A percentile compares a stretch with the other conserved stretches of the same genome.
Conservation (phyloP, 2,888 invertebrate species). For the Andrena trimmerana region DNA sequence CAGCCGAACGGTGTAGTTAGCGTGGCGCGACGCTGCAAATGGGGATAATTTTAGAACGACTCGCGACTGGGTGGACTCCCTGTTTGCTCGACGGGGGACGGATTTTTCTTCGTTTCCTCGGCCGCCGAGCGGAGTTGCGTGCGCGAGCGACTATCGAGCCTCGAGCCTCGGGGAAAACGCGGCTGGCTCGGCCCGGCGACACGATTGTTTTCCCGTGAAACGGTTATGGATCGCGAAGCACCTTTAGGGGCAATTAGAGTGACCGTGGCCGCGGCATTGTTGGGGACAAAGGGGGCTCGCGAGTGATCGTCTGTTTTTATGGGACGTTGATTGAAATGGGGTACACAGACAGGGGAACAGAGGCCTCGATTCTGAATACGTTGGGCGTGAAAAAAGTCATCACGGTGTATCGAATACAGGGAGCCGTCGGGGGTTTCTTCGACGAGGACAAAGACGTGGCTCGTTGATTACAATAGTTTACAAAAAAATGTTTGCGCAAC, state of each 20-base stretch:
- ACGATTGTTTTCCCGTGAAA: constrained; percentile 42
- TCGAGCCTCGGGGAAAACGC: background rate
- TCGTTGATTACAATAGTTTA: background rate
- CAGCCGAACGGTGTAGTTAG: constrained; percentile 9
- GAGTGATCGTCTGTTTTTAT: background rate
- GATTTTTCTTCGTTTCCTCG: constrained; percentile 38
- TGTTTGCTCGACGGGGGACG: background rate
- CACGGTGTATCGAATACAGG: too few relatives aligned
- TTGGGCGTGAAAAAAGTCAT: background rate
- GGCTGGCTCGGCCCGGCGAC: constrained; percentile 14
- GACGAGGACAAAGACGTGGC: background rate
- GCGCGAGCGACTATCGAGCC: background rate
- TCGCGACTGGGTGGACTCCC: background rate
- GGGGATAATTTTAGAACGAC: constrained; percentile 22
- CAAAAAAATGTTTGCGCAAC: too few relatives aligned
- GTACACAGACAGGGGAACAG: background rate
- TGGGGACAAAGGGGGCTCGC: constrained; percentile 5
- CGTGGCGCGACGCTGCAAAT: constrained; percentile 7
- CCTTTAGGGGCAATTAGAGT: background rate
- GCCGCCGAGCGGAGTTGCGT: constrained; percentile 2
- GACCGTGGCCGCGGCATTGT: background rate
- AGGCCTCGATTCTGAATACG: background rate
- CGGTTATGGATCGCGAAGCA: constrained; percentile 27
- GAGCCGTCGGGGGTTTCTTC: background rate
- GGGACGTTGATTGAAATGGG: background rate